Evolutionary conservation across 2,113 vertebrate genomes (phyloP).

Genomic region (Osmerus mordax): DNA sequence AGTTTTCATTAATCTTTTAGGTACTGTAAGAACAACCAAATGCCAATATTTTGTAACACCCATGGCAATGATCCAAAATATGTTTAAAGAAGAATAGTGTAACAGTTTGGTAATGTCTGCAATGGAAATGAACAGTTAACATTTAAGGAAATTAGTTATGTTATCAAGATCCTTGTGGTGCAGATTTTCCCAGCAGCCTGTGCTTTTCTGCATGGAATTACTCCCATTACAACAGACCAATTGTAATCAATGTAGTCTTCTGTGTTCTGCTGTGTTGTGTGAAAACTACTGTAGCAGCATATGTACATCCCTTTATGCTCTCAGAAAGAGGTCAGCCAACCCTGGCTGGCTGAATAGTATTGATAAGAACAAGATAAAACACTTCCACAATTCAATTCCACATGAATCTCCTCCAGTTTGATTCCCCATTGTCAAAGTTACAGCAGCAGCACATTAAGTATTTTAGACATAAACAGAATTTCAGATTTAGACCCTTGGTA

Average conservation of each 20-base stretch:
- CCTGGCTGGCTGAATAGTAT: conserved; percentile 30
- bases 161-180: conserved; percentile 19
- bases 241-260: conserved; percentile 52
- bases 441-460: no score
- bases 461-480: no score
- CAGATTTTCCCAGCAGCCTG: conserved; percentile 38
- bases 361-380: neutral
- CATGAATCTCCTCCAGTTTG: no score
- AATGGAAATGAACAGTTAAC: neutral
- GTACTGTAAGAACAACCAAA: no score
- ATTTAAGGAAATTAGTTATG: conserved; percentile 9
- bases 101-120: no score
- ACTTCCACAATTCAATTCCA: no score
- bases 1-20: no score
- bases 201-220: conserved; percentile 48
- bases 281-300: conserved; percentile 39
- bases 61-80: no score
- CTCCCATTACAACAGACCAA: conserved; percentile 48
- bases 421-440: no score
- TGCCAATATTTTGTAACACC: no score
- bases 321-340: conserved; percentile 31
- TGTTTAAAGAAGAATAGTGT: no score
- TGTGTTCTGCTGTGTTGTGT: conserved; percentile 31
- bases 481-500: no score
- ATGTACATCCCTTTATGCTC: conserved; percentile 47